Conservation (phyloP, 2,888 invertebrate species). For the Agrotis puta region DNA sequence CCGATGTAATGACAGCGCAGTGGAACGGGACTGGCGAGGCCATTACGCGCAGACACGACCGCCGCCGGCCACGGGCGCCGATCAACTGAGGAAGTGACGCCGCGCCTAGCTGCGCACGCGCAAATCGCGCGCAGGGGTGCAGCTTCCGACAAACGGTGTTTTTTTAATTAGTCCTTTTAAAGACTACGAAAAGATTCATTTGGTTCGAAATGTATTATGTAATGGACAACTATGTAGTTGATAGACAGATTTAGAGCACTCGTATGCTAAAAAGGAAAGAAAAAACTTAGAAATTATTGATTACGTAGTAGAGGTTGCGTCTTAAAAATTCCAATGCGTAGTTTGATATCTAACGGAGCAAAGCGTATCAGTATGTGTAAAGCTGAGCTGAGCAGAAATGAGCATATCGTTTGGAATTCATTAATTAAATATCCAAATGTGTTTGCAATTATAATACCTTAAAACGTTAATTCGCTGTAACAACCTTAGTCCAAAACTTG, state of each 20-base stretch:
- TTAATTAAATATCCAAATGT: constrained; percentile 13
- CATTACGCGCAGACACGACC: constrained; percentile 85
- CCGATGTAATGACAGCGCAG: constrained; percentile 63
- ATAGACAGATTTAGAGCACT: constrained; percentile 63
- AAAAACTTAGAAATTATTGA: constrained; percentile 59
- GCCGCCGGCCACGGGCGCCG: constrained; percentile 81
- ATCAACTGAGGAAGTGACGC: constrained; percentile 83
- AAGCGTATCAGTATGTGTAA: constrained; percentile 26
- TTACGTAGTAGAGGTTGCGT: constrained; percentile 52
- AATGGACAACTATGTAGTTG: constrained; percentile 57
- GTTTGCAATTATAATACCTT: not conserved
- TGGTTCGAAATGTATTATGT: constrained; percentile 57
- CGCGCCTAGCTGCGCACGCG: constrained; percentile 65
- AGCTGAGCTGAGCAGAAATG: constrained; percentile 10
- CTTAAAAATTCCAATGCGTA: constrained; percentile 40
- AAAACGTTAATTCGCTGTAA: constrained; percentile 1
- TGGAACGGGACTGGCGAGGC: constrained; percentile 79
- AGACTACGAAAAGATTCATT: constrained; percentile 60
- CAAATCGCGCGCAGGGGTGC: constrained; percentile 72
- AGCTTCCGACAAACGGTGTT: constrained; percentile 70
- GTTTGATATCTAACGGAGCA: constrained; percentile 24
- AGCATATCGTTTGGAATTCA: not conserved
- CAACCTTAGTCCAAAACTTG: constrained; percentile 52
- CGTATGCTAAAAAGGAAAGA: constrained; percentile 58
- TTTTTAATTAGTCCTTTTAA: constrained; percentile 66